Base-by-base conservation (phyloP, 2,888 invertebrate species). In the Lepidochitona cinerea region DNA sequence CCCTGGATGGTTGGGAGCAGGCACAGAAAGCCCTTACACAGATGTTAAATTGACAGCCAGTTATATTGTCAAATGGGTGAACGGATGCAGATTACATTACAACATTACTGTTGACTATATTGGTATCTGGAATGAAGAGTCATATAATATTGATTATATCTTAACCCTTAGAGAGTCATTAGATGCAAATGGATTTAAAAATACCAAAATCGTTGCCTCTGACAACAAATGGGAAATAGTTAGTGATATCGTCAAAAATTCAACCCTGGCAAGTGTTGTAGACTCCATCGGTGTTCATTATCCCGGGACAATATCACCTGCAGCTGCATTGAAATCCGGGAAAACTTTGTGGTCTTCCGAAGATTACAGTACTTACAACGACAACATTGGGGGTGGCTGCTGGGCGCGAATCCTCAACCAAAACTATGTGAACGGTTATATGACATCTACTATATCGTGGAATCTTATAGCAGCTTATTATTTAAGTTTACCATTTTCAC, bases 391-490 rank as follows among this genome's bases (percentile, higher is more conserved):
- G 0, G 89, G 84, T 29, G 91, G 89, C 9, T 91, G 91, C 80
- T 91, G 90, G 91, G 91, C 90, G 4, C 82, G 91, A 83, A 83
- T 87, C 36, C 71, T 91, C 54, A 91, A 91, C 77, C 89, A 89
- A 82, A 91, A 91, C 76, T 91, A 89, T 84, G 90, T 91, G 1
- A 85, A 88, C 81, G 90, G 91, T 5, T 80, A 83, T 37, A 90
- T 91, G 86, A 90, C 90, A 41, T 86, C 90, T 71, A 83, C 81
- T 14, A 84, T 88, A 4, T 75, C 86, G 0, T 87, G 87, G 87
- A 88, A 88, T 73, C 72, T 88, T 52, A 80, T 87, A 6, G 72
- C 83, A 6, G 74, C 80, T 70, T 87, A 87, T 73, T 88, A 86
- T 70, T 73, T 74, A 29, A 73, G 76, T 32, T 73, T 87, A 36